These are phyloP conservation scores for Berghia stephanieae DNA, from an alignment of 1,140 invertebrate species.

Conservation along the genomic window DNA sequence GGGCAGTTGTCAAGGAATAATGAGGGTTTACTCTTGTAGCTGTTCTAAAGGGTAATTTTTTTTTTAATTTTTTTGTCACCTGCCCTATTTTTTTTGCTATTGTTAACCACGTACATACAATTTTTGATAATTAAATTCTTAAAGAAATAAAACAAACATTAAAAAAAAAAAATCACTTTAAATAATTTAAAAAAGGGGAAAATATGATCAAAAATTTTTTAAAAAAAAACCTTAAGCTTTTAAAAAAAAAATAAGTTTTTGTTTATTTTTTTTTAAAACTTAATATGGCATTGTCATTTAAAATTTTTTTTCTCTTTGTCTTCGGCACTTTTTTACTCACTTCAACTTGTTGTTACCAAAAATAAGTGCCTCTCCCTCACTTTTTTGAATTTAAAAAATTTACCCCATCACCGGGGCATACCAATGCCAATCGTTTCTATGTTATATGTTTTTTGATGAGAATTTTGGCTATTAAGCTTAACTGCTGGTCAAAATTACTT, in stretches of 20 bases:
- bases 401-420: no score
- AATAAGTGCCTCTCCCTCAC: no score
- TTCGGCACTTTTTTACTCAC: no score
- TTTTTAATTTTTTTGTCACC: neutral
- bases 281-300: neutral
- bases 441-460: no score
- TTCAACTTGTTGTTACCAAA: no score
- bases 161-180: neutral
- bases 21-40: conserved; percentile 55
- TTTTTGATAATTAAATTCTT: neutral
- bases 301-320: no score
- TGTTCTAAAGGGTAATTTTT: conserved; percentile 43
- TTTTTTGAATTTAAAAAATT: no score
- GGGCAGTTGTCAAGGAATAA: conserved; percentile 75
- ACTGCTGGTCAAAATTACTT: no score
- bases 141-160: neutral
- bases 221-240: neutral
- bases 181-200: neutral
- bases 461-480: neutral
- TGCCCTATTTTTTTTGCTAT: neutral
- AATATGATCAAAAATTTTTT: neutral
- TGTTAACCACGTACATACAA: neutral
- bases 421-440: no score
- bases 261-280: neutral
- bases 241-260: neutral